These are phyloP conservation scores for Sakesphorus luctuosus DNA, from an alignment of 2,113 vertebrate species.

Conservation along the genomic window DNA sequence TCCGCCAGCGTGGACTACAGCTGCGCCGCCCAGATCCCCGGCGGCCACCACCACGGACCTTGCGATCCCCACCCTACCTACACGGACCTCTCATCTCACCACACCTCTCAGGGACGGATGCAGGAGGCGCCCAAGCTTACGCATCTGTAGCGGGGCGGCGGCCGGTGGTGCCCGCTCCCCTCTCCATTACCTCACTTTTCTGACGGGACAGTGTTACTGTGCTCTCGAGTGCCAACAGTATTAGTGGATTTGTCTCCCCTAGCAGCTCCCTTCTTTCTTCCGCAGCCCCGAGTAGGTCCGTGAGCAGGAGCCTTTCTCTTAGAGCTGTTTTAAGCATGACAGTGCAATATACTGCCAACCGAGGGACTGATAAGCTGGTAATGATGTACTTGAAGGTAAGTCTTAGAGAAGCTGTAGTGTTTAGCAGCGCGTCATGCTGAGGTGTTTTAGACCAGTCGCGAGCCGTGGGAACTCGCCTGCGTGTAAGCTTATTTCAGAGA, in stretches of 20 bases:
- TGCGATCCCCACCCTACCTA: constrained; percentile 99
- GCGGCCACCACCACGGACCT: constrained; percentile 98
- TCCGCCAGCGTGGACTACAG: constrained; percentile 99
- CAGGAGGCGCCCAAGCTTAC: constrained; percentile 99
- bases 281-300: constrained; percentile 67
- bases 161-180: constrained; percentile 78
- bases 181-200: constrained; percentile 94
- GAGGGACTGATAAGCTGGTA: constrained; percentile 82
- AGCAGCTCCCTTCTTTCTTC: constrained; percentile 73
- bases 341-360: constrained; percentile 85
- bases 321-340: constrained; percentile 82
- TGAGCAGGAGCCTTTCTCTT: constrained; percentile 75
- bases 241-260: constrained; percentile 76
- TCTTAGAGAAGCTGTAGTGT: constrained; percentile 84
- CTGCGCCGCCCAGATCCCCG: constrained; percentile 97
- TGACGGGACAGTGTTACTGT: constrained; percentile 72
- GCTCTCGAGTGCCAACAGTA: constrained; percentile 86
- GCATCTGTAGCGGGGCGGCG: constrained; percentile 92
- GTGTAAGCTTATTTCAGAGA: constrained; percentile 77
- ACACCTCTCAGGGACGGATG: constrained; percentile 99
- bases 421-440: constrained; percentile 83
- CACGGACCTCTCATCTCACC: constrained; percentile 98
- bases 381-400: constrained; percentile 95
- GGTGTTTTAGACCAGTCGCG: constrained; percentile 75
- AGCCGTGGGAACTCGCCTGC: constrained; percentile 66